These are phyloP conservation scores for Tautogolabrus adspersus DNA, from an alignment of 2,113 vertebrate genomes.

Conservation along the genomic window DNA sequence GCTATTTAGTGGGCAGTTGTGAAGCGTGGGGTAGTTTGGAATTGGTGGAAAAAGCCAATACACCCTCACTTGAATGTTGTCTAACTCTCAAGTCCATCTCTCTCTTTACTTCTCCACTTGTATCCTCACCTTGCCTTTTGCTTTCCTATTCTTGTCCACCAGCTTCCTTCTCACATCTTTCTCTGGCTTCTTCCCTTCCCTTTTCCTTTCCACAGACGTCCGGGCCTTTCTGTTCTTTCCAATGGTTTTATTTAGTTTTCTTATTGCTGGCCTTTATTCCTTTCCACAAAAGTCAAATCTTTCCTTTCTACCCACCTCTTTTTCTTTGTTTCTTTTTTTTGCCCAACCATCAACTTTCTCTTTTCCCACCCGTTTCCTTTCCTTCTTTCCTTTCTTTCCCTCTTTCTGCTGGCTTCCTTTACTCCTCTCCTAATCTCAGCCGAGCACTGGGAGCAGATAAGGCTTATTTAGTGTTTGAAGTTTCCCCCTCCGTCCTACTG, in stretches of 20 bases:
- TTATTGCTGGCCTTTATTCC: background rate
- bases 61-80: background rate
- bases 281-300: background rate
- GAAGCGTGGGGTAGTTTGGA: background rate
- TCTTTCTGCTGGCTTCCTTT: conserved; percentile 48
- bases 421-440: conserved; percentile 74
- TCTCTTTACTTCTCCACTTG: background rate
- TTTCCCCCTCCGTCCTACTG: conserved; percentile 63
- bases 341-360: background rate
- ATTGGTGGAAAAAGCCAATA: conserved; percentile 10
- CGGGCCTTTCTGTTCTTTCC: too few species aligned
- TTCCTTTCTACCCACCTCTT: background rate
- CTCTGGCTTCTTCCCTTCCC: conserved; percentile 4
- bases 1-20: conserved; percentile 16
- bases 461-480: conserved; percentile 79
- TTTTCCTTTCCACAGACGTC: background rate
- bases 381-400: conserved; percentile 4
- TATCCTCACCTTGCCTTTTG: background rate
- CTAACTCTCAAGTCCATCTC: background rate
- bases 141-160: too few species aligned
- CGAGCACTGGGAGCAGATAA: conserved; percentile 76
- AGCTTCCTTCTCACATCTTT: background rate
- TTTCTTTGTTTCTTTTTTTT: too few species aligned
- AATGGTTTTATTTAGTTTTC: too few species aligned
- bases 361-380: background rate